These are phyloP conservation scores for Pyrgus malvae DNA, from an alignment of 2,888 invertebrate species.

Conservation along the genomic window DNA sequence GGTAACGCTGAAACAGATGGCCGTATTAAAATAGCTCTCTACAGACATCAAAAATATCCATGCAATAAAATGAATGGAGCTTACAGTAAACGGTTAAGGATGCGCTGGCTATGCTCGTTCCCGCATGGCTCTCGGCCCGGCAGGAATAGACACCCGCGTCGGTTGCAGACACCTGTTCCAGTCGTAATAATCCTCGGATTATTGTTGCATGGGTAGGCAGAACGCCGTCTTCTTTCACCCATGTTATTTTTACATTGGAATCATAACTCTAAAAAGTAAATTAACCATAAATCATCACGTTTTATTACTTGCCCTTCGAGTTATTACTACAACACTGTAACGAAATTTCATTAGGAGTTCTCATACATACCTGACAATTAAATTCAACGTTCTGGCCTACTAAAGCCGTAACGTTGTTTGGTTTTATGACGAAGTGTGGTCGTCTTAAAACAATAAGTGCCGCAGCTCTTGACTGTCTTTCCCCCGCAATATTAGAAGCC, in stretches of 20 bases:
- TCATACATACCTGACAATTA: conserved; percentile 84
- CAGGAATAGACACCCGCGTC: conserved; percentile 96
- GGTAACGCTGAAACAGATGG: conserved; percentile 90
- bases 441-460: conserved; percentile 92
- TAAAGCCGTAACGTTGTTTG: conserved; percentile 91
- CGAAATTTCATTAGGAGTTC: conserved; percentile 30
- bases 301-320: conserved; percentile 15
- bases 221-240: conserved; percentile 72
- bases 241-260: conserved; percentile 72
- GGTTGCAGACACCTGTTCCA: conserved; percentile 90
- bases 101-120: conserved; percentile 92
- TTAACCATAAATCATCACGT: conserved; percentile 17
- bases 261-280: conserved; percentile 68
- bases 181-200: conserved; percentile 81
- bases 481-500: conserved; percentile 95
- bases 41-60: conserved; percentile 60
- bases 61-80: conserved; percentile 75
- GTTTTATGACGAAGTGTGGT: conserved; percentile 93
- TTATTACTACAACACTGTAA: conserved; percentile 9
- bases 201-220: conserved; percentile 68
- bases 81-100: conserved; percentile 95
- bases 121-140: conserved; percentile 94
- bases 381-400: conserved; percentile 93
- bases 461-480: conserved; percentile 90
- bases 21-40: conserved; percentile 66